phyloP scores from a whole-genome alignment of 2,888 invertebrate genomes.

The Drosophila pseudotalamancana region DNA sequence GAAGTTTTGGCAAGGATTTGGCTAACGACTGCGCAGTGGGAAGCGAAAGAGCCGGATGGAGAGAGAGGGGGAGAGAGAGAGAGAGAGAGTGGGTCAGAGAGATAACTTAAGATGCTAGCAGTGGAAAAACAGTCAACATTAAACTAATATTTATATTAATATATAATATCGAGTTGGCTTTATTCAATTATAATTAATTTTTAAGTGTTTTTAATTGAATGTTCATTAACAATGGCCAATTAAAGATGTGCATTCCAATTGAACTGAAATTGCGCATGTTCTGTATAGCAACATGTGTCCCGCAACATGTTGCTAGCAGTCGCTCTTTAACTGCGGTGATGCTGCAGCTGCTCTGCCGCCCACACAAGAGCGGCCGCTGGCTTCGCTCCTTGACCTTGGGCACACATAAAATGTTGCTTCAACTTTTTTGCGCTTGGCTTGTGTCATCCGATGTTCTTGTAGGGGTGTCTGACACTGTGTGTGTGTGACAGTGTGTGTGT shows the following conservation, averaged over 20 bases:
- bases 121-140: neutral
- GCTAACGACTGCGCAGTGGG: conserved; percentile 52
- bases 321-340: conserved; percentile 24
- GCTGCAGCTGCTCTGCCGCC: conserved; percentile 44
- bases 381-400: conserved; percentile 74
- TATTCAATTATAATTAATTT: neutral
- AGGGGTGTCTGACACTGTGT: neutral
- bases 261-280: neutral
- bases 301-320: conserved; percentile 18
- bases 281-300: conserved; percentile 32
- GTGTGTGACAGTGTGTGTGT: conserved; percentile 18
- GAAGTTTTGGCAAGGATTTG: conserved; percentile 13
- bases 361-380: conserved; percentile 45
- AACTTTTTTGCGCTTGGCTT: conserved; percentile 26
- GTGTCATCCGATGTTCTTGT: conserved; percentile 13
- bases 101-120: no score
- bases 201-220: neutral
- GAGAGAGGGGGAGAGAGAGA: neutral
- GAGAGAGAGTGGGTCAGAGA: neutral
- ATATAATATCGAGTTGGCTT: no score
- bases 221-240: neutral
- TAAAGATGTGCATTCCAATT: neutral
- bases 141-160: neutral
- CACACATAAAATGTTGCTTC: conserved; percentile 59
- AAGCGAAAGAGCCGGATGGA: neutral